These are phyloP conservation scores for Agriopis leucophaearia DNA, from an alignment of 2,888 invertebrate species.

Conservation along the genomic window DNA sequence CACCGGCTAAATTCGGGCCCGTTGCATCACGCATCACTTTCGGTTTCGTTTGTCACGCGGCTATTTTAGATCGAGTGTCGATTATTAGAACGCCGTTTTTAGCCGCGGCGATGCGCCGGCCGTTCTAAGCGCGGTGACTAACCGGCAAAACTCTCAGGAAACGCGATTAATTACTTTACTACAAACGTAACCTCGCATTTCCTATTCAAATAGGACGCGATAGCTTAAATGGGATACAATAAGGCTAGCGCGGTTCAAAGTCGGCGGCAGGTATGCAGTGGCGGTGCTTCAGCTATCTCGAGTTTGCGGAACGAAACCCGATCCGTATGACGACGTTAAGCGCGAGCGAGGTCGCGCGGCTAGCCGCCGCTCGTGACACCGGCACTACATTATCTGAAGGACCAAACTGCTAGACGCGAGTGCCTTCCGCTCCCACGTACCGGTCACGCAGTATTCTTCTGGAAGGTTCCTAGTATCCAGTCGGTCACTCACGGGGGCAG, in stretches of 20 bases:
- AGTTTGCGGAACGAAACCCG: conserved; percentile 84
- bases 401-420: conserved; percentile 38
- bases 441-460: conserved; percentile 14
- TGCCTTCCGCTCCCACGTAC: conserved; percentile 31
- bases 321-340: conserved; percentile 71
- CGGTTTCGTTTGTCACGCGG: conserved; percentile 84
- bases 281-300: conserved; percentile 75
- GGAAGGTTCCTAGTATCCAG: conserved; percentile 53
- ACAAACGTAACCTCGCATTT: conserved; percentile 71
- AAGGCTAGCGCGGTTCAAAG: conserved; percentile 74
- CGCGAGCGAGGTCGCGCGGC: conserved; percentile 72
- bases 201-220: conserved; percentile 72
- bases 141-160: conserved; percentile 65
- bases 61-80: conserved; percentile 84
- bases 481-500: conserved; percentile 44
- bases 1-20: conserved; percentile 81
- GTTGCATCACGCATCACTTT: conserved; percentile 85
- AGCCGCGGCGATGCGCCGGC: conserved; percentile 67
- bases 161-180: conserved; percentile 66
- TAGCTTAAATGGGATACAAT: conserved; percentile 71
- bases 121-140: conserved; percentile 67
- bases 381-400: conserved; percentile 37
- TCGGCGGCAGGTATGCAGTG: conserved; percentile 70
- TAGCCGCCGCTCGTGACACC: conserved; percentile 29
- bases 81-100: conserved; percentile 83